Conservation (phyloP, 2,888 invertebrate species). For the Rhagonycha fulva region DNA sequence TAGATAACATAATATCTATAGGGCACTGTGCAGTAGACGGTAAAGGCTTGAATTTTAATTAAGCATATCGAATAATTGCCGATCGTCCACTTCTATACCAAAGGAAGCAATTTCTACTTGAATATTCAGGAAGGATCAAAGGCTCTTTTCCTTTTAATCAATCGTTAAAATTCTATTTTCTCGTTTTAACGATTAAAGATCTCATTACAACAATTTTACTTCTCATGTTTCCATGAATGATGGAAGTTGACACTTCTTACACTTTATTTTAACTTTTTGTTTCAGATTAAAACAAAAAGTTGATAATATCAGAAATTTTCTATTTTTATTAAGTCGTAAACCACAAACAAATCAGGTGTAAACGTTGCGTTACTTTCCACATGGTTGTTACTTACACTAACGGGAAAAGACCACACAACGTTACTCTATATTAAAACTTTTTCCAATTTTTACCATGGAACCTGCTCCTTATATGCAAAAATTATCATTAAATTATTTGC, state of each 20-base stretch:
- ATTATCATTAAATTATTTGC: conserved; percentile 27
- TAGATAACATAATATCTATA: conserved; percentile 12
- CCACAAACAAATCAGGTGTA: conserved; percentile 34
- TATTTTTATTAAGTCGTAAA: conserved; percentile 24
- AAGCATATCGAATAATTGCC: neutral
- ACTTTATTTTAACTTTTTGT: neutral
- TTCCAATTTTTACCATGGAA: conserved; percentile 24
- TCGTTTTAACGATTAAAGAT: neutral
- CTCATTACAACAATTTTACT: neutral
- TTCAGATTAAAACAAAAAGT: neutral
- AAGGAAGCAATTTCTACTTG: neutral
- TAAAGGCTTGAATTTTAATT: conserved; percentile 15
- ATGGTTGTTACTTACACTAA: conserved; percentile 28
- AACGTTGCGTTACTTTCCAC: conserved; percentile 30
- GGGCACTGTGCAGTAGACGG: conserved; percentile 18
- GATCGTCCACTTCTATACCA: neutral
- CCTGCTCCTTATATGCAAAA: conserved; percentile 19
- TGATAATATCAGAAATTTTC: neutral
- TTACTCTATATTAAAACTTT: conserved; percentile 32
- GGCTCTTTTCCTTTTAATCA: neutral
- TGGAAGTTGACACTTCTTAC: neutral
- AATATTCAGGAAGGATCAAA: neutral
- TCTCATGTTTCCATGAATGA: neutral
- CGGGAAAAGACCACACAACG: conserved; percentile 39
- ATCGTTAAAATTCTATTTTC: neutral